Conservation (phyloP, 2,113 vertebrate genomes). For the Sinocyclocheilus anshuiensis region DNA sequence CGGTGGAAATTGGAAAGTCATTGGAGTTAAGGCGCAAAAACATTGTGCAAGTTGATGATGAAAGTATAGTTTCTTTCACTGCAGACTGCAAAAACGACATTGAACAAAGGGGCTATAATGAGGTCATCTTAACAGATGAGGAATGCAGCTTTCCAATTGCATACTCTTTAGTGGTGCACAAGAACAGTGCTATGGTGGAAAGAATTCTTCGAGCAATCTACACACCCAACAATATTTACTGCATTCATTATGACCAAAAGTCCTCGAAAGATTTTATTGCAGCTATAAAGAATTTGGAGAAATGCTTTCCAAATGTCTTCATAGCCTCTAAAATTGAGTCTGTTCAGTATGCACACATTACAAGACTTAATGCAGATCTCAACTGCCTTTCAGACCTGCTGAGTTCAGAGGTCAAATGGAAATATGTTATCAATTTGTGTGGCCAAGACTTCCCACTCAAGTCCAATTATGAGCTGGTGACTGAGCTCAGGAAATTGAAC, state of each 20-base stretch:
- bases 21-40: conserved; percentile 79
- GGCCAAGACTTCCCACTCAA: conserved; percentile 93
- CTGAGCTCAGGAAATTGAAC: conserved; percentile 82
- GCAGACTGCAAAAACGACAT: conserved; percentile 77
- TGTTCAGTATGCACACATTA: conserved; percentile 88
- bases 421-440: conserved; percentile 90
- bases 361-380: conserved; percentile 88
- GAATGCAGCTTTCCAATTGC: conserved; percentile 86
- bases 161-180: conserved; percentile 92
- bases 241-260: conserved; percentile 91
- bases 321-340: conserved; percentile 85
- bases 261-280: conserved; percentile 79
- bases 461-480: conserved; percentile 84
- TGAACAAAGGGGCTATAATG: conserved; percentile 75
- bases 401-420: conserved; percentile 81
- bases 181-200: conserved; percentile 90
- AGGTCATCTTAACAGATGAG: conserved; percentile 73
- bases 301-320: conserved; percentile 86
- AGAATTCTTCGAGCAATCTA: conserved; percentile 86
- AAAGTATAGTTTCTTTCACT: conserved; percentile 75
- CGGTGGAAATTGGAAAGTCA: conserved; percentile 86
- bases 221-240: conserved; percentile 85
- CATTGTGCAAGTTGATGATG: conserved; percentile 80
- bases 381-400: conserved; percentile 90
- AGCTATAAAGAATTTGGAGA: conserved; percentile 83